Evolutionary conservation across 2,888 invertebrate genomes (phyloP), one percentile per base, ranked within the genome.

Genomic region (Drosophila maculinotata): DNA sequence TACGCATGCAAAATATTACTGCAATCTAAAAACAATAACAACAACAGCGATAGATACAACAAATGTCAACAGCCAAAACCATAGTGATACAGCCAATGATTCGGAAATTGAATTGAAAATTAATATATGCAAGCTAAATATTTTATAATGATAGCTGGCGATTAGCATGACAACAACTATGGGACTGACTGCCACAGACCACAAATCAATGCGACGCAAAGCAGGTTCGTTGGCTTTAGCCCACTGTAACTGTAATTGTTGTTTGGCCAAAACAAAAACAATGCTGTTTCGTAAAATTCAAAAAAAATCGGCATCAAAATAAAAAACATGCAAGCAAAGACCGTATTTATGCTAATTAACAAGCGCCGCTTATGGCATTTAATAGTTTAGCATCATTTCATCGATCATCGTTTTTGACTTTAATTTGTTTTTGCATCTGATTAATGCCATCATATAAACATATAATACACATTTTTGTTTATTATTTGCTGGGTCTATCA

Each of bases 341-440:
- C 14, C 45, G 60, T 60, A 67, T 86, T 79, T 88, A 84, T 88
- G 87, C 62, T 76, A 88, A 84, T 79, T 64, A 71, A 67, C 42
- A 69, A 56, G 63, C 56, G 65, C 52, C 72, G 83, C 69, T 72
- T 57, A 42, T 66, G 66, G 75, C 72, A 68, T 74, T 74, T 51
- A 64, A 60, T 72, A 67, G 88, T 65, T 72, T 54, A 54, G 57
- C 41, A 51, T 69, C 25, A 58, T 33, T 51, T 64, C 53, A 35
- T 45, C 41, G 14, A 51, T 64, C 53, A 35, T 45, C 41, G 14
- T 26, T 17, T 14, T 36, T 31, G 47, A 33, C 4, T 17, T 28
- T 8, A 60, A 44, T 38, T 41, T 51, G 26, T 53, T 45, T 62
- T 52, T 59, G 66, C 38, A 63, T 72, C 58, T 54, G 42, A 65